These are phyloP conservation scores for Diorhabda sublineata DNA, from an alignment of 1,140 invertebrate genomes.

Conservation along the genomic window DNA sequence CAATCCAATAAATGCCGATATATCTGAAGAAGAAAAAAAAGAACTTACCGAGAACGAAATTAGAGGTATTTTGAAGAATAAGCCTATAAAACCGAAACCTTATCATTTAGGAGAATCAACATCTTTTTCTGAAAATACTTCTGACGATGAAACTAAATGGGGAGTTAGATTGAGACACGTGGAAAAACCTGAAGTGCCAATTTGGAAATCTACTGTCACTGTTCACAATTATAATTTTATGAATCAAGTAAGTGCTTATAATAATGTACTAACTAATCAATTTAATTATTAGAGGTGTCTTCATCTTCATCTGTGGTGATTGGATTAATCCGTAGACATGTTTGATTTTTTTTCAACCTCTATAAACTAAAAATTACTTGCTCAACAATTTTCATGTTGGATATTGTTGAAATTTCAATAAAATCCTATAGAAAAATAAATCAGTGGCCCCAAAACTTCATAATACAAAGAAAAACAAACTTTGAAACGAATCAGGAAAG, in stretches of 20 bases:
- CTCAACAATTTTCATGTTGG: too few relatives aligned
- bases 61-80: conserved; percentile 67
- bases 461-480: too few relatives aligned
- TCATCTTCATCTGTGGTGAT: too few relatives aligned
- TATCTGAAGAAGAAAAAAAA: conserved; percentile 46
- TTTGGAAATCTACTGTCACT: conserved; percentile 48
- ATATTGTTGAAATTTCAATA: too few relatives aligned
- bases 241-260: conserved; percentile 6
- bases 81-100: conserved; percentile 63
- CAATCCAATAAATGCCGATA: conserved; percentile 22
- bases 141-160: conserved; percentile 46
- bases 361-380: too few relatives aligned
- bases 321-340: too few relatives aligned
- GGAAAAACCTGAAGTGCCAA: conserved; percentile 36
- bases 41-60: conserved; percentile 48
- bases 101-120: conserved; percentile 61
- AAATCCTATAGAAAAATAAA: too few relatives aligned
- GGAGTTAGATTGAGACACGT: conserved; percentile 48
- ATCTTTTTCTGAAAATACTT: conserved; percentile 24
- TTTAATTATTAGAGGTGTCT: too few relatives aligned
- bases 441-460: too few relatives aligned
- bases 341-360: too few relatives aligned
- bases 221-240: conserved; percentile 37
- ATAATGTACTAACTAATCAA: too few relatives aligned
- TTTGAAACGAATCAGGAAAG: too few relatives aligned